Base-by-base conservation (phyloP, 2,888 invertebrate species). In the Drosophila barbarae region DNA sequence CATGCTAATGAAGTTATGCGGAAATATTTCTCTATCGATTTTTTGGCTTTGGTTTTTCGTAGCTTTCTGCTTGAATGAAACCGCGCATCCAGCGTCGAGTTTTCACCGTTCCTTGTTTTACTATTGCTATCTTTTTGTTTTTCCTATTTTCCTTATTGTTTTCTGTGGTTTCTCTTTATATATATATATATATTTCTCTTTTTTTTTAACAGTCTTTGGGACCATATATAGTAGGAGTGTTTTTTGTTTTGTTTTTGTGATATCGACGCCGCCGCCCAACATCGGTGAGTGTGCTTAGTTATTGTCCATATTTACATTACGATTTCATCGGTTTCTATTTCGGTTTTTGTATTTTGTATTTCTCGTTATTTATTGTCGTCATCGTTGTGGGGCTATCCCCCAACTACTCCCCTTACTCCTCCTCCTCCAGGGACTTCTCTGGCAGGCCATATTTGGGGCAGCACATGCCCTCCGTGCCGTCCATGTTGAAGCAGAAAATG, bases 381-480 rank as follows among this genome's bases (percentile, higher is more conserved):
- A 23, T 36, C 36, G 21, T 39, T 10, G 38, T 30, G 9, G 28
- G 28, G 39, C 15, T 15, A 4, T n/a, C n/a, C 13, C 23, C 9
- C 10, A 9, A 23, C 23, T 23, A 23, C 23, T 23, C 3, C 23
- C 23, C 18, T 23, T 88, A 89, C 67, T 90, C 90, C 67, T 90
- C 90, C 72, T 89, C 89, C 56, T 89, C 88, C 13, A 88, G 80
- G n/a, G 88, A 81, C 69, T 88, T 89, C 72, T 90, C 90, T 18
- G 89, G 87, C 47, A 87, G 67, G 7, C 87, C 88, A 69, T 90
- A 90, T 44, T 93, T 93, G 3, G 94, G 93, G 90, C 95, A 96
- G 88, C 96, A 96, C 74, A 95, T 91, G 0, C 95, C 93, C 89
- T 96, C 96, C 28, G 93, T 92, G 12, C 96, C 96, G 77, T 96